Evolutionary conservation across 2,797 vertebrate species (phyloP), one percentile per base, ranked within the genome.

Genomic region (Acanthis flammea): DNA sequence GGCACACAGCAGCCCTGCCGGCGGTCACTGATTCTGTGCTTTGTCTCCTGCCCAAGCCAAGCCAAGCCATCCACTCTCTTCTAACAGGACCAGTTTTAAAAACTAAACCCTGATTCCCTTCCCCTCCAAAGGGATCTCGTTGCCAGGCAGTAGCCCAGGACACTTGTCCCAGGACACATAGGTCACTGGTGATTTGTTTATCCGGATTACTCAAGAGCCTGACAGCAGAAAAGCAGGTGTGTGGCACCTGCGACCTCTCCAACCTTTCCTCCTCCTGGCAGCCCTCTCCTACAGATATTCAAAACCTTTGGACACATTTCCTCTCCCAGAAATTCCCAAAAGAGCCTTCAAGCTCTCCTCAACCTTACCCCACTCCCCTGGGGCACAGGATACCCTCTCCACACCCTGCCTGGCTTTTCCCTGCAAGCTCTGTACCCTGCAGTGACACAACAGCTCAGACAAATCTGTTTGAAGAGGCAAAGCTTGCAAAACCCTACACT

Each of bases 1-100:
- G 24, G 11, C 7, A 14, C 27, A 31, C 0, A 11, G 53, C 1
- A 11, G 2, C 55, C 39, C 37, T 7, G 12, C 27, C 19, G 2
- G 30, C 23, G 21, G 11, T 68, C 66, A 58, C 23, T 0, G 14
- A 6, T 19, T 33, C 4, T n/a, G 25, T 14, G 17, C 42, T 42
- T 63, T 10, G 2, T 2, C 44, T 74, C 53, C 41, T 3, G 37
- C n/a, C 19, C 13, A 45, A 55, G 19, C 28, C 14, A 9, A 57
- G 33, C 3, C 16, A 9, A 57, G 33, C 3, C 47, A 19, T 3
- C 18, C 1, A 4, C 19, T 35, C 17, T 57, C 28, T 37, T 62
- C 53, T 42, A 5, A 37, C 37, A 14, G 8, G 4, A 53, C 21
- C 25, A 37, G 37, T 37, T 37, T 37, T 37, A 37, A 37, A 37